phyloP scores from a whole-genome alignment of 2,888 invertebrate species.

The Sicus ferrugineus region DNA sequence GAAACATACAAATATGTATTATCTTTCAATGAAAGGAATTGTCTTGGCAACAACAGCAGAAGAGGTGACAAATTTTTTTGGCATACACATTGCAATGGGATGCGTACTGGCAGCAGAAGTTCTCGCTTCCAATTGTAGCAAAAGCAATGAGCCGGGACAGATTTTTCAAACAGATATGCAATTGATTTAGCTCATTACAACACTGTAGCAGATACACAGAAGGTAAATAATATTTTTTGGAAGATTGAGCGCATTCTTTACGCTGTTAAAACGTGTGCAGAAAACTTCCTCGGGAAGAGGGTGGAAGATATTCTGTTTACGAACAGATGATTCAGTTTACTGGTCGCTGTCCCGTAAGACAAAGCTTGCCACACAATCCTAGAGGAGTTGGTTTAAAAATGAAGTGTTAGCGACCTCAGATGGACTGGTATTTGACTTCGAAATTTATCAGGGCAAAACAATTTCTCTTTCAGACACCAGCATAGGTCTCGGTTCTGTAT shows the following conservation, averaged over 20 bases:
- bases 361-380: conserved; percentile 6
- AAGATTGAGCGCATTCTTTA: no score
- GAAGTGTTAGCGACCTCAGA: conserved; percentile 28
- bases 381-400: conserved; percentile 34
- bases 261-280: no score
- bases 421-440: conserved; percentile 32
- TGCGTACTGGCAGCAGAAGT: no score
- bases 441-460: conserved; percentile 33
- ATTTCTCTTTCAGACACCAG: conserved; percentile 31
- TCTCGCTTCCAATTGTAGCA: conserved; percentile 31
- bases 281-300: no score
- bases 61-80: conserved; percentile 32
- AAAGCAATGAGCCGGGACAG: conserved; percentile 27
- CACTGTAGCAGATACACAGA: no score
- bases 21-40: no score
- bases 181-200: conserved; percentile 5
- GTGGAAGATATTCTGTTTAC: no score
- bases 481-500: conserved; percentile 30
- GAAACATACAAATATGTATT: no score
- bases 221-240: no score
- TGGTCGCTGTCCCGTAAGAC: conserved; percentile 24
- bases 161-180: conserved; percentile 24
- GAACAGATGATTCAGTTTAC: conserved; percentile 31
- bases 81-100: no score
- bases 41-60: no score